Conservation (phyloP, 64 coral and sea anemone genomes). For the Stichodactyla helianthus region DNA sequence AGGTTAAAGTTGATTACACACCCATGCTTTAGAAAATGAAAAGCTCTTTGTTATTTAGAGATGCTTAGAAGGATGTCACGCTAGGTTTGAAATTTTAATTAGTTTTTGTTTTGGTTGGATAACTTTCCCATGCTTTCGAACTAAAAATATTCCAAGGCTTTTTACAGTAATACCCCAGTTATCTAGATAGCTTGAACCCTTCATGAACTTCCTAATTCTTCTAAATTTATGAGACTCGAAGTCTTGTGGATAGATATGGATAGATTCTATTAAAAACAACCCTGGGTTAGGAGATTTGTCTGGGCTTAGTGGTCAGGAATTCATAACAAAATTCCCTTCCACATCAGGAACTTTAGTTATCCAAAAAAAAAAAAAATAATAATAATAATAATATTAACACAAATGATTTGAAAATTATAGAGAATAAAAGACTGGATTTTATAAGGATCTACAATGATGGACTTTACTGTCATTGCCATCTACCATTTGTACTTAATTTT, state of each 20-base stretch:
- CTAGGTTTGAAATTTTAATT: background rate
- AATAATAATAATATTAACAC: no score
- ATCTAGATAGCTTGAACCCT: background rate
- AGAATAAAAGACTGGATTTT: background rate
- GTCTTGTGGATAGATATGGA: no score
- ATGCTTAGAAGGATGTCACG: background rate
- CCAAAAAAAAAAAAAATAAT: no score
- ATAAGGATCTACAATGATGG: background rate
- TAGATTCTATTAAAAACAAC: background rate
- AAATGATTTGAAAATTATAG: background rate
- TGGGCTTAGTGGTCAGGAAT: background rate
- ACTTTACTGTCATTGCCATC: background rate
- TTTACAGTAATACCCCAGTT: background rate
- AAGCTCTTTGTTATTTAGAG: background rate
- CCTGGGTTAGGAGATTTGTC: background rate
- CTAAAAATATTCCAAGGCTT: background rate
- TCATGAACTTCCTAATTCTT: background rate
- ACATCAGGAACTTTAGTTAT: background rate
- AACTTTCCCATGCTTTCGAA: background rate
- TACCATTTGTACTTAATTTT: background rate
- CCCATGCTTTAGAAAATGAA: background rate
- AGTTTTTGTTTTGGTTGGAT: background rate
- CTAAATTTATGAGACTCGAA: no score
- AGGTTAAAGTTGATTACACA: background rate
- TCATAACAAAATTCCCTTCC: background rate